Evolutionary conservation across 2,888 invertebrate genomes (phyloP).

Genomic region (Caenorhabditis parvicauda): DNA sequence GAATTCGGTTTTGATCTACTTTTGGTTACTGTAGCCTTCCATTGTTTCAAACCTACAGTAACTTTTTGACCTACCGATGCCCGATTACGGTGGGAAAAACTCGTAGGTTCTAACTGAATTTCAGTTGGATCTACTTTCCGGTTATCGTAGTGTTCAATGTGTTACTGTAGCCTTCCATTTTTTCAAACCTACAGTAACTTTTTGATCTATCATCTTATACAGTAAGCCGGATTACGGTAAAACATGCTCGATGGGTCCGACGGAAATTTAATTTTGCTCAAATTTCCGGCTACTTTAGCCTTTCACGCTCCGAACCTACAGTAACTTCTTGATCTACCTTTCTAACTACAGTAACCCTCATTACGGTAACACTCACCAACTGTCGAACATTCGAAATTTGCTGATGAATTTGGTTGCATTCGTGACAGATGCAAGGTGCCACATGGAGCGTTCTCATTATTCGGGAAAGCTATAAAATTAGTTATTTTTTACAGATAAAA

Average conservation of each 20-base stretch:
- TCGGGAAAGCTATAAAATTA: constrained; percentile 24
- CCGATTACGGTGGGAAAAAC: too few relatives aligned
- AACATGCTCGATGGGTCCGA: constrained; percentile 11
- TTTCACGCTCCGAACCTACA: too few relatives aligned
- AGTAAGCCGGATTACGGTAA: too few relatives aligned
- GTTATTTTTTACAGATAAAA: background rate
- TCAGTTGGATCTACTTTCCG: too few relatives aligned
- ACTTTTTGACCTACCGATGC: background rate
- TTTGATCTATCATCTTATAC: background rate
- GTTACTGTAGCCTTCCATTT: background rate
- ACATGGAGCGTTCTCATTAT: constrained; percentile 30
- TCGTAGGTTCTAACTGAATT: constrained; percentile 11
- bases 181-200: background rate
- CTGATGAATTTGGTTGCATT: constrained; percentile 12
- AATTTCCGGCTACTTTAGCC: too few relatives aligned
- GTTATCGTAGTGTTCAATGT: too few relatives aligned
- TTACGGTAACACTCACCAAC: constrained; percentile 2
- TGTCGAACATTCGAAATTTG: constrained; percentile 6
- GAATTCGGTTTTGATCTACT: constrained; percentile 1
- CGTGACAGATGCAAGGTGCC: constrained; percentile 17
- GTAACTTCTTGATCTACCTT: too few relatives aligned
- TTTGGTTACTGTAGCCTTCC: background rate
- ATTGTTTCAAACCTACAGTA: background rate
- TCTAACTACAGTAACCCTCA: background rate
- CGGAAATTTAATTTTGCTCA: constrained; percentile 4